Conservation (phyloP, 1,140 invertebrate species). For the Riptortus pedestris region DNA sequence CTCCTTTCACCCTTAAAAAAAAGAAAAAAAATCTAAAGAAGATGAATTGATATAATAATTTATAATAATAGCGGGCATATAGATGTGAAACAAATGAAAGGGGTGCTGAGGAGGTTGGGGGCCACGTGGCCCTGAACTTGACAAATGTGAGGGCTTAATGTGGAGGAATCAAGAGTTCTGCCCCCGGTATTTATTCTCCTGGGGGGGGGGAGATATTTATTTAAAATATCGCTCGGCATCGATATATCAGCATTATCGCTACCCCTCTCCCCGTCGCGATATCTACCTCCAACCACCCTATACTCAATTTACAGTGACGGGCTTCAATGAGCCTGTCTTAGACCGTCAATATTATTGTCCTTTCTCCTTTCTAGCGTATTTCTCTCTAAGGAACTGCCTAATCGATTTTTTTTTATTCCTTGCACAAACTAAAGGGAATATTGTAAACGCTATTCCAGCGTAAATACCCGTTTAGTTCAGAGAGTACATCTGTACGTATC, state of each 20-base stretch:
- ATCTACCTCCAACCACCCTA: too few relatives aligned
- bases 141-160: slow-evolving; percentile 9
- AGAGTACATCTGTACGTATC: too few relatives aligned
- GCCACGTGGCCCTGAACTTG: slow-evolving; percentile 7
- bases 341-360: too few relatives aligned
- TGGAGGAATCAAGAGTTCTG: slow-evolving; percentile 9
- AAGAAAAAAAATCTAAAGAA: slow-evolving; percentile 3
- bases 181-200: background rate
- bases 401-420: too few relatives aligned
- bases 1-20: background rate
- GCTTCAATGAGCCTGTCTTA: too few relatives aligned
- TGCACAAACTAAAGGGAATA: too few relatives aligned
- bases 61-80: slow-evolving; percentile 10
- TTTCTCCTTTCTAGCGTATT: too few relatives aligned
- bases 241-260: slow-evolving; percentile 1
- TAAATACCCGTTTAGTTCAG: too few relatives aligned
- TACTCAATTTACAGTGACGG: too few relatives aligned
- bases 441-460: too few relatives aligned
- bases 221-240: slow-evolving; percentile 9
- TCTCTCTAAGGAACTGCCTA: too few relatives aligned
- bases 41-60: slow-evolving; percentile 6
- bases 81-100: slow-evolving; percentile 10
- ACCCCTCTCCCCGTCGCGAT: background rate
- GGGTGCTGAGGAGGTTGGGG: background rate
- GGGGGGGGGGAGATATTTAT: slow-evolving; percentile 3